These are phyloP conservation scores for Steatocranus sp. DNA, from an alignment of 2,797 vertebrate species.

Conservation along the genomic window DNA sequence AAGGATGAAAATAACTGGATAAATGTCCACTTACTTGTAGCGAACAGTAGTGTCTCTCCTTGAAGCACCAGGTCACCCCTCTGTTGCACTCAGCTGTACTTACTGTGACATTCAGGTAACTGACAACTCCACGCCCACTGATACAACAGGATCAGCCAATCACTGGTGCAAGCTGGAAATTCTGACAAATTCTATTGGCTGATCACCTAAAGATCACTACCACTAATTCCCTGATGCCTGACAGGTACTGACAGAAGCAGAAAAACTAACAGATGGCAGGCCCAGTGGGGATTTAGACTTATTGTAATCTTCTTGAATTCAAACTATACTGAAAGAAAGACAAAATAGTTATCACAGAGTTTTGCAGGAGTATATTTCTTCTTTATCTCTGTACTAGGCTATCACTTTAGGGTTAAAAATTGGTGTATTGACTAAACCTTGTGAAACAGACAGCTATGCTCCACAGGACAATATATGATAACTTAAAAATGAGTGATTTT, in stretches of 20 bases:
- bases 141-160: not conserved
- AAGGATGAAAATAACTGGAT: not conserved
- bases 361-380: not conserved
- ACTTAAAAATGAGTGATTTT: not conserved
- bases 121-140: not conserved
- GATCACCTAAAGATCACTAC: not conserved
- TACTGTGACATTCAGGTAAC: not conserved
- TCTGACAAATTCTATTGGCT: slow-evolving; percentile 29
- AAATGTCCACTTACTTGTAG: not conserved
- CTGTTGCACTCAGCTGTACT: not conserved
- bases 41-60: not conserved
- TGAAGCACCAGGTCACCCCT: not conserved
- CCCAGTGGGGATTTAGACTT: slow-evolving; percentile 29
- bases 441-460: not conserved
- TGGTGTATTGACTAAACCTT: not conserved
- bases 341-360: not conserved
- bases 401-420: not conserved
- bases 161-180: not conserved
- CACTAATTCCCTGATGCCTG: slow-evolving; percentile 4
- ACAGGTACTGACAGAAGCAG: slow-evolving; percentile 1
- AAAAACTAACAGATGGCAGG: slow-evolving; percentile 35
- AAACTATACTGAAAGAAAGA: not conserved
- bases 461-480: not conserved
- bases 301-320: slow-evolving; percentile 39
- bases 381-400: not conserved